Conservation (phyloP, 2,888 invertebrate genomes). For the Thecophora atra region DNA sequence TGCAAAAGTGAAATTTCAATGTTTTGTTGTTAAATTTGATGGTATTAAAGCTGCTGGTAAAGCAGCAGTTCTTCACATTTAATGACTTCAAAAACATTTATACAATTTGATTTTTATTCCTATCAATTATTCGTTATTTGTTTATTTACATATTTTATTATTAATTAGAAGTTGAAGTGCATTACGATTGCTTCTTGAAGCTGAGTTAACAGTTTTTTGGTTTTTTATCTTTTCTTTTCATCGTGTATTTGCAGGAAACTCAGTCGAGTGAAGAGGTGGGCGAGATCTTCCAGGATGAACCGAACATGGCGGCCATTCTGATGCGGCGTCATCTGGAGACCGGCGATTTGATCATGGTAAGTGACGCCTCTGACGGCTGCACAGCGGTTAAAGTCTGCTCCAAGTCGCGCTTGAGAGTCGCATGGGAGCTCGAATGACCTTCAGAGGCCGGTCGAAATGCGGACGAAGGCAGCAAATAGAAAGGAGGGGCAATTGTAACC, state of each 20-base stretch:
- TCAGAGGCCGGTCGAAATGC: slow-evolving; percentile 30
- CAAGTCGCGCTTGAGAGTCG: not conserved
- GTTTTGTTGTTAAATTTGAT: too few species aligned
- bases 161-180: too few species aligned
- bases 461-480: not conserved
- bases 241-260: slow-evolving; percentile 69
- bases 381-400: not conserved
- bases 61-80: too few species aligned
- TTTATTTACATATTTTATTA: too few species aligned
- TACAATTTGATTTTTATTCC: too few species aligned
- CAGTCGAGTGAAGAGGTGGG: slow-evolving; percentile 72
- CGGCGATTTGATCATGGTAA: slow-evolving; percentile 86
- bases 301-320: slow-evolving; percentile 86
- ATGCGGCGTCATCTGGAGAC: slow-evolving; percentile 81
- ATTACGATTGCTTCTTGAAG: not conserved
- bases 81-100: too few species aligned
- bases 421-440: slow-evolving; percentile 17
- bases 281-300: slow-evolving; percentile 87
- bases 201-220: not conserved
- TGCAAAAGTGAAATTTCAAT: too few species aligned
- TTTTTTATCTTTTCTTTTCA: too few species aligned
- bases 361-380: slow-evolving; percentile 55
- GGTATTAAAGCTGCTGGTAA: too few species aligned
- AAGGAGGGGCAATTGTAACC: not conserved
- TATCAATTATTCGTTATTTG: too few species aligned